Conservation (phyloP, 2,113 vertebrate genomes). For the Erinaceus europaeus region DNA sequence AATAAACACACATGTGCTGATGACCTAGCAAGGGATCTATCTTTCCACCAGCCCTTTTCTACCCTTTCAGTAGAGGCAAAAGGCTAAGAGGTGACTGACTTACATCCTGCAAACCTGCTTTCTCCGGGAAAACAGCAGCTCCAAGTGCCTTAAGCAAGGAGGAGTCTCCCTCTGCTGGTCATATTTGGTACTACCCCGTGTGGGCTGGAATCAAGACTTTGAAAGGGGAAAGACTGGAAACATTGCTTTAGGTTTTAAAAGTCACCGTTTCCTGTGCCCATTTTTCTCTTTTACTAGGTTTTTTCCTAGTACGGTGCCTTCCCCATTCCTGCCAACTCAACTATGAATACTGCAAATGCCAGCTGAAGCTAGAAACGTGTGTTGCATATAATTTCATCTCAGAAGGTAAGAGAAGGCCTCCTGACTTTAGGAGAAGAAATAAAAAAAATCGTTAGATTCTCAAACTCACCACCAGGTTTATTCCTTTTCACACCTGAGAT, state of each 20-base stretch:
- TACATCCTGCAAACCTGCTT: neutral
- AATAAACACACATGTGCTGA: neutral
- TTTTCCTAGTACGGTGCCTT: neutral
- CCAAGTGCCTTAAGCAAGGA: slow-evolving; percentile 39
- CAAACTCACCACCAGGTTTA: neutral
- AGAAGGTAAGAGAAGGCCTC: neutral
- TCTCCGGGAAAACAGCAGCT: neutral
- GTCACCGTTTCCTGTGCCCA: neutral
- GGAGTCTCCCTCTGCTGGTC: slow-evolving; percentile 81
- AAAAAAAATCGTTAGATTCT: neutral
- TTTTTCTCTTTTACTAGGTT: neutral
- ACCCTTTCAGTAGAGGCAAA: neutral
- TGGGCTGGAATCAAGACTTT: neutral
- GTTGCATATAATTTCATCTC: neutral
- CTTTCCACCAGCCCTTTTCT: neutral
- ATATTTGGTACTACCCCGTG: neutral
- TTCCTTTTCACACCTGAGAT: neutral
- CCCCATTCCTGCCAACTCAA: no score
- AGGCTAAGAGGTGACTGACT: neutral
- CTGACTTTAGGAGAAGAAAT: neutral
- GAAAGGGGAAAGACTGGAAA: neutral
- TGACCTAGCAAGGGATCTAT: neutral
- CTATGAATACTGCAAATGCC: neutral
- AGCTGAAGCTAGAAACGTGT: neutral
- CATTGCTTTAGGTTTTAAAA: neutral